A percentile compares a stretch with the other conserved stretches of the same genome.
These are phyloP conservation scores for Drosophila robusta DNA, from an alignment of 2,888 invertebrate species.

Conservation along the genomic window DNA sequence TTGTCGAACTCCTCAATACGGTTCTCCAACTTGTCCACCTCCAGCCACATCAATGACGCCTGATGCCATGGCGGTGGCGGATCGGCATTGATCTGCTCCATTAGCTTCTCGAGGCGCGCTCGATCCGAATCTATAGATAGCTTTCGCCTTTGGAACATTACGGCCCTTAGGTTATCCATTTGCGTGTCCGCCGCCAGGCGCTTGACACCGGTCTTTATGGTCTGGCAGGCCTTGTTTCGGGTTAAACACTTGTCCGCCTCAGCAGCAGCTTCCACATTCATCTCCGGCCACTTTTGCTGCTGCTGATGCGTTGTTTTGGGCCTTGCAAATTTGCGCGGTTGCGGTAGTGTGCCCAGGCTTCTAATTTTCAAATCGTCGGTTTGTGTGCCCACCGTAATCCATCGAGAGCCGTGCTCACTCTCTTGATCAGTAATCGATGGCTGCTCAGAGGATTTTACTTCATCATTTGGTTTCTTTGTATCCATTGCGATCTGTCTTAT, in stretches of 20 bases:
- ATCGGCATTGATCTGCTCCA: conserved; percentile 3
- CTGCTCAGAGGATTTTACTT: not conserved
- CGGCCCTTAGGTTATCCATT: not conserved
- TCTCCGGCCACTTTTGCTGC: not conserved
- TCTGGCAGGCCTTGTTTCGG: conserved; percentile 9
- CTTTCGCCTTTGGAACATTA: not conserved
- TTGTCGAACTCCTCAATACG: conserved; percentile 7
- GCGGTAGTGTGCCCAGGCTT: not conserved
- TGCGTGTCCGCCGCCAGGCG: not conserved
- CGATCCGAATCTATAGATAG: not conserved
- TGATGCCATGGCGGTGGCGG: conserved; percentile 10
- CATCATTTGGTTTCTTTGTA: not conserved
- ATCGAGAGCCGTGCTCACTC: too few relatives aligned
- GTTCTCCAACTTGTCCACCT: conserved; percentile 8
- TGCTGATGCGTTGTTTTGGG: not conserved
- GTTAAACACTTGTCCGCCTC: not conserved
- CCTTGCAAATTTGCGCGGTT: not conserved
- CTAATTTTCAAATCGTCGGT: not conserved
- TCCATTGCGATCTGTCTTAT: not conserved
- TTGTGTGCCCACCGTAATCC: not conserved
- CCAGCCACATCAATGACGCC: conserved; percentile 8
- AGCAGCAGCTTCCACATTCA: not conserved
- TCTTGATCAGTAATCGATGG: not conserved
- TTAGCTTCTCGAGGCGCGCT: fast-evolving
- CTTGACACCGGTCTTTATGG: conserved; percentile 2